phyloP scores from a whole-genome alignment of 2,113 vertebrate species.

The Oreotragus oreotragus region DNA sequence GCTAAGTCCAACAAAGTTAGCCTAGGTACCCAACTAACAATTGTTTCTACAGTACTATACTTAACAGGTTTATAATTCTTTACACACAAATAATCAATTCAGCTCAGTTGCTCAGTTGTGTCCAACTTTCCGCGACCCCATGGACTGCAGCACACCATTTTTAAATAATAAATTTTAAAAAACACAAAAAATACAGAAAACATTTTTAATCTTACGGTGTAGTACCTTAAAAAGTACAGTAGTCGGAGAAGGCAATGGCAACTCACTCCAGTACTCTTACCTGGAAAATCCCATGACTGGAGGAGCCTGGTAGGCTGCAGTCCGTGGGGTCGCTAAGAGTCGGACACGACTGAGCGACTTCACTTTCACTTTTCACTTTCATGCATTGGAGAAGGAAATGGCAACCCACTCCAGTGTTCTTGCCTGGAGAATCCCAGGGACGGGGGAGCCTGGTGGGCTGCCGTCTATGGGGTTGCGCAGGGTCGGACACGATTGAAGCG shows the following conservation, averaged over 20 bases:
- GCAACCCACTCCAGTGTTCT: not conserved
- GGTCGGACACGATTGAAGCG: fast-evolving
- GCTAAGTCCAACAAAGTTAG: not conserved
- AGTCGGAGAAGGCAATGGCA: not conserved
- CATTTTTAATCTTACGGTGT: not conserved
- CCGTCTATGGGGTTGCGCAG: fast-evolving
- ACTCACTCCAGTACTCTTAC: not conserved
- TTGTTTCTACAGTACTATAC: not conserved
- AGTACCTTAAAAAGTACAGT: not conserved
- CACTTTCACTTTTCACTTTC: too few species aligned
- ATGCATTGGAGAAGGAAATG: too few species aligned
- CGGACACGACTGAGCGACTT: too few species aligned
- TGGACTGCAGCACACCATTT: not conserved
- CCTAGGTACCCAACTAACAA: not conserved
- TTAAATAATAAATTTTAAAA: not conserved
- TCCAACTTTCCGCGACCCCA: not conserved
- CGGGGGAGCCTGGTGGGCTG: not conserved
- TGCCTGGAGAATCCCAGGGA: not conserved
- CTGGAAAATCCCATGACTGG: not conserved
- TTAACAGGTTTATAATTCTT: not conserved
- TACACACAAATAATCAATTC: not conserved
- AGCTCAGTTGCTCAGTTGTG: not conserved
- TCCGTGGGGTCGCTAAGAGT: too few species aligned
- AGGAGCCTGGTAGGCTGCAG: too few species aligned
- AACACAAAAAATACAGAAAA: not conserved